Evolutionary conservation across 2,797 vertebrate species (phyloP).

Genomic region (Cyclura pinguis): DNA sequence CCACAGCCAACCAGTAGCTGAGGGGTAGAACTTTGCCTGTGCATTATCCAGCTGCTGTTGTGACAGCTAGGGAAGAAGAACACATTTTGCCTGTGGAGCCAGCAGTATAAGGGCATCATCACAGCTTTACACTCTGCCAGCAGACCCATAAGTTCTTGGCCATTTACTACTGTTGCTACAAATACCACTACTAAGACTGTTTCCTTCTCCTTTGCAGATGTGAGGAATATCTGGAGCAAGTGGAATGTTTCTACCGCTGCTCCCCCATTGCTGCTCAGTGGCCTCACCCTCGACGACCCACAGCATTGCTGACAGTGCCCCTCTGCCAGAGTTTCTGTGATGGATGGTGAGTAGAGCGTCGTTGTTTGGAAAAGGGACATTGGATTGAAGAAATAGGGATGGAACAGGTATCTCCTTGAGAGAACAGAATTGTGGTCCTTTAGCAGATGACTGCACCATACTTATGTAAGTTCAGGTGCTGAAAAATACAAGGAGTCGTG

Average conservation of each 20-base stretch:
- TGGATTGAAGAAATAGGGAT: not conserved
- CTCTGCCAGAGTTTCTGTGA: conserved; percentile 89
- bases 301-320: conserved; percentile 75
- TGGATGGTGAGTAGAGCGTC: conserved; percentile 80
- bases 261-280: conserved; percentile 84
- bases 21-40: too few relatives aligned
- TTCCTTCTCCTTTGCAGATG: conserved; percentile 78
- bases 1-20: too few relatives aligned
- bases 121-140: too few relatives aligned
- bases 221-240: conserved; percentile 81
- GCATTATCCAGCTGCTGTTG: too few relatives aligned
- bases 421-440: not conserved
- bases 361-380: not conserved
- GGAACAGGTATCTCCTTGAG: not conserved
- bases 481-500: not conserved
- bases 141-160: too few relatives aligned
- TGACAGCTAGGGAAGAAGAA: too few relatives aligned
- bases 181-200: not conserved
- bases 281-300: conserved; percentile 77
- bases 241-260: conserved; percentile 85
- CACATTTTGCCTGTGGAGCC: too few relatives aligned
- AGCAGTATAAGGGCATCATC: too few relatives aligned
- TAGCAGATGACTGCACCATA: not conserved
- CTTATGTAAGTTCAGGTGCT: not conserved
- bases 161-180: not conserved